Percentiles rank a stretch among this genome's conserved stretches.
Evolutionary conservation across 2,888 invertebrate species (phyloP).

Genomic region (Smittia aterrima): DNA sequence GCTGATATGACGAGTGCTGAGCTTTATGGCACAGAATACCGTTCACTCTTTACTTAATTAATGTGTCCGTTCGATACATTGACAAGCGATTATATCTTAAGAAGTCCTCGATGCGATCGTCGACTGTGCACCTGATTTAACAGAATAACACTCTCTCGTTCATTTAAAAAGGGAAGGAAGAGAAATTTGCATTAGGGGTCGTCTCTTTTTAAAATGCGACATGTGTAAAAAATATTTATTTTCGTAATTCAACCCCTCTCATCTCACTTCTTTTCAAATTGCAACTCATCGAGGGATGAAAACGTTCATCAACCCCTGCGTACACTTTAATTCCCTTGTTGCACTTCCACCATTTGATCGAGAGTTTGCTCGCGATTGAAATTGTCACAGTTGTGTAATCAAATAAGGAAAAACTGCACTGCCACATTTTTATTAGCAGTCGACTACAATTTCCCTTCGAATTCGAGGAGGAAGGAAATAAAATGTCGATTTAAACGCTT

Average conservation of each 20-base stretch:
- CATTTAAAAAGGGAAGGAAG: no score
- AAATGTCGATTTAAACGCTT: not conserved
- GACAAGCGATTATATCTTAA: not conserved
- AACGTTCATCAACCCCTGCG: not conserved
- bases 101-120: not conserved
- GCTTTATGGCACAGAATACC: not conserved
- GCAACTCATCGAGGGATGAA: conserved; percentile 24
- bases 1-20: not conserved
- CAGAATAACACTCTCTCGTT: not conserved
- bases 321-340: conserved; percentile 21
- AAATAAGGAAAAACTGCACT: conserved; percentile 11
- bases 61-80: not conserved
- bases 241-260: not conserved
- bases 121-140: conserved; percentile 20
- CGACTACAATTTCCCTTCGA: not conserved
- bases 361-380: not conserved
- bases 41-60: conserved; percentile 11
- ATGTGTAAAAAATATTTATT: conserved; percentile 30
- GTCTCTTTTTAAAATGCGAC: not conserved
- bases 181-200: conserved; percentile 13
- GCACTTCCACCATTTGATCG: not conserved
- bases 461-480: not conserved
- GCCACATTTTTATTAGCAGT: not conserved
- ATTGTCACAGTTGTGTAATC: conserved; percentile 26
- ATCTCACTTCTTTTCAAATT: not conserved